phyloP scores from a whole-genome alignment of 2,113 vertebrate species.

The Ctenodactylus gundi region DNA sequence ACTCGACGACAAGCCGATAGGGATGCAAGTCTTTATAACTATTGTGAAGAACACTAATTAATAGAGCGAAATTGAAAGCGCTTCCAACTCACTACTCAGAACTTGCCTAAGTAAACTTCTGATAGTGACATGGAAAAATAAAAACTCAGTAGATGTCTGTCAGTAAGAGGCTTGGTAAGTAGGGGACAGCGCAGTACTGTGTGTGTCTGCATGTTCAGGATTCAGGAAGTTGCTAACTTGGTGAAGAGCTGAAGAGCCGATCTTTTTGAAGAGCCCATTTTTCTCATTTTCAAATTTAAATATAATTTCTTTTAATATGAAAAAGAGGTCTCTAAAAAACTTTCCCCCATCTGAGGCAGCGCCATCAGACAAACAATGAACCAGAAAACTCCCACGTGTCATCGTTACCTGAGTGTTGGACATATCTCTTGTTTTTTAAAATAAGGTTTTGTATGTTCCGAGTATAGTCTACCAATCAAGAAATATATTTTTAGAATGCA shows the following conservation, averaged over 20 bases:
- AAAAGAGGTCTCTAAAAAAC: not conserved
- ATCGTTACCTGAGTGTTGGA: not conserved
- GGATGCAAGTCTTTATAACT: not conserved
- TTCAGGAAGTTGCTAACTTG: not conserved
- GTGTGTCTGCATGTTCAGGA: not conserved
- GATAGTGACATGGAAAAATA: not conserved
- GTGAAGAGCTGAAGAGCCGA: not conserved
- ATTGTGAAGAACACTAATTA: not conserved
- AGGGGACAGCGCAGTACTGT: too few species aligned
- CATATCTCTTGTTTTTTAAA: not conserved
- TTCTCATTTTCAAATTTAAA: not conserved
- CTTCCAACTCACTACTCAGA: not conserved
- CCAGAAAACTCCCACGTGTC: too few species aligned
- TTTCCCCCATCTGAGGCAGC: not conserved
- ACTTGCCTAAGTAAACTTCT: not conserved
- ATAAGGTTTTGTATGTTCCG: not conserved
- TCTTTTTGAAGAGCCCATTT: not conserved
- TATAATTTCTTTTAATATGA: not conserved
- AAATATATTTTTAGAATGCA: conserved; percentile 18
- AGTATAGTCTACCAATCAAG: not conserved
- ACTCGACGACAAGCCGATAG: not conserved
- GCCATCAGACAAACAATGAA: not conserved
- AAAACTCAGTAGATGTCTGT: not conserved
- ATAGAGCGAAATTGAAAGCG: not conserved
- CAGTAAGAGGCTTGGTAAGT: not conserved